Evolutionary conservation across 2,888 invertebrate species (phyloP).

Genomic region (Romanomermis culicivorax): DNA sequence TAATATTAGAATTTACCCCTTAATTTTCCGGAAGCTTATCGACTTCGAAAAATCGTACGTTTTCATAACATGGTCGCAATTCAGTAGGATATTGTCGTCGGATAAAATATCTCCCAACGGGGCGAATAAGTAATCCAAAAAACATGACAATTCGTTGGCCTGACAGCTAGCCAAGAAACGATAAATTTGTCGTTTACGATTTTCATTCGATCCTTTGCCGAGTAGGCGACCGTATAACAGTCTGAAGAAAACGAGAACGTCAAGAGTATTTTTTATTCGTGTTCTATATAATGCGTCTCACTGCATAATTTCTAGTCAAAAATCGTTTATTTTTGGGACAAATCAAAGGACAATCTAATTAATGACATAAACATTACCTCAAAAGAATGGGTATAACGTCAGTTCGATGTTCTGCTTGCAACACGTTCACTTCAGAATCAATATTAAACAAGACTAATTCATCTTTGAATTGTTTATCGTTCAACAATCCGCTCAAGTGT

Average conservation of each 20-base stretch:
- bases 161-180: slow-evolving; percentile 61
- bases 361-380: slow-evolving; percentile 14
- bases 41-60: neutral
- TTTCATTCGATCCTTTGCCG: slow-evolving; percentile 46
- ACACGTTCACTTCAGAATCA: slow-evolving; percentile 44
- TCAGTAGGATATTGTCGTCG: neutral
- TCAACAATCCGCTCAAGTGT: slow-evolving; percentile 53
- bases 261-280: neutral
- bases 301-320: too few relatives aligned
- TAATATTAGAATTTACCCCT: too few relatives aligned
- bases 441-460: slow-evolving; percentile 60
- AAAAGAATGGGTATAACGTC: slow-evolving; percentile 31
- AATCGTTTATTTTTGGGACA: too few relatives aligned
- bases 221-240: slow-evolving; percentile 71
- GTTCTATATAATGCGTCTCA: too few relatives aligned
- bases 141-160: slow-evolving; percentile 51
- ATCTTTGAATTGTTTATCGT: slow-evolving; percentile 66
- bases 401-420: slow-evolving; percentile 51
- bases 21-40: neutral
- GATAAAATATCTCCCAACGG: neutral
- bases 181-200: slow-evolving; percentile 44
- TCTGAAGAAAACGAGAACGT: slow-evolving; percentile 28
- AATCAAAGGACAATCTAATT: too few relatives aligned
- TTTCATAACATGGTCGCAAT: neutral
- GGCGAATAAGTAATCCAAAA: slow-evolving; percentile 60